A percentile compares a stretch with the other conserved stretches of the same genome.
Evolutionary conservation across 1,140 invertebrate genomes (phyloP).

Genomic region (Coboldia fuscipes): DNA sequence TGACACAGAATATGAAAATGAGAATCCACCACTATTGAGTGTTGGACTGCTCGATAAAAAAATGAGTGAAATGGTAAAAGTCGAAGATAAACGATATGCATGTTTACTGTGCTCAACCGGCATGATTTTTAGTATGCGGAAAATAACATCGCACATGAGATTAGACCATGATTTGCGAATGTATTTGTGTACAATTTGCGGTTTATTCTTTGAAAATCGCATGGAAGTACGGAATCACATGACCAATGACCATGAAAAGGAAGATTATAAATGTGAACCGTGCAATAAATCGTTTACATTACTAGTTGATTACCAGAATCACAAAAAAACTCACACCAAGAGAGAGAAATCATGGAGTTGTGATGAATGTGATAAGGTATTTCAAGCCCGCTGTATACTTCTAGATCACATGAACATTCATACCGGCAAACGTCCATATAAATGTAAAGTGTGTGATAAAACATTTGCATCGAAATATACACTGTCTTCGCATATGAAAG

Average conservation of each 20-base stretch:
- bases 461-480: constrained; percentile 59
- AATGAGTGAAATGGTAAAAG: no score
- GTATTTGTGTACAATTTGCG: no score
- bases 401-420: constrained; percentile 50
- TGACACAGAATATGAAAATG: no score
- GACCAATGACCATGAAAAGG: constrained; percentile 25
- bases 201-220: no score
- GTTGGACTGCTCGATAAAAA: no score
- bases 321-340: constrained; percentile 36
- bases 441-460: constrained; percentile 41
- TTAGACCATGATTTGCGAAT: no score
- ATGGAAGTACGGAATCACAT: no score
- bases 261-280: constrained; percentile 38
- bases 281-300: constrained; percentile 40
- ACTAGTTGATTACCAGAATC: constrained; percentile 33
- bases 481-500: constrained; percentile 50
- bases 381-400: constrained; percentile 39
- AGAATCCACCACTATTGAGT: no score
- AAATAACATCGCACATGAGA: no score
- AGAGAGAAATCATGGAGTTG: constrained; percentile 39
- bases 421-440: constrained; percentile 40
- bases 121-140: no score
- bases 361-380: constrained; percentile 36
- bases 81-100: no score
- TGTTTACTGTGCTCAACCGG: no score